Base-by-base conservation (phyloP, 2,113 vertebrate genomes). In the Psilopogon haemacephalus region DNA sequence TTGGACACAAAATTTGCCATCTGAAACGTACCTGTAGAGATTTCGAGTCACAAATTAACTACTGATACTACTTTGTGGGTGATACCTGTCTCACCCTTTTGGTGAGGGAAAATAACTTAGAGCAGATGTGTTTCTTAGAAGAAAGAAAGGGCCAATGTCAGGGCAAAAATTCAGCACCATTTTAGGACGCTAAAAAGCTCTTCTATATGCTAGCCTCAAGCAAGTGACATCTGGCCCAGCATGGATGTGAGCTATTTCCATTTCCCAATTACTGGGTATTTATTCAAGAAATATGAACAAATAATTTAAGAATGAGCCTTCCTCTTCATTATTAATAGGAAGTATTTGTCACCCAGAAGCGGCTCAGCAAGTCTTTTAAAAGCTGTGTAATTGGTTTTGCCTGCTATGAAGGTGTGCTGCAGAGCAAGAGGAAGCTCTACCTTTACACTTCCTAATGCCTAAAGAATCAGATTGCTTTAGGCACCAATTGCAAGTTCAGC, bases 341-440 rank as follows among this genome's bases (percentile, higher is more conserved):
- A 80, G 46, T 4, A 30, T 74, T 80, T 62, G 15, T n/a, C 81
- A 84, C 6, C 14, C 21, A 48, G 50, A 14, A 56, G 38, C 44
- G 38, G 13, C 40, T 89, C 27, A 89, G 46, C 6, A 89, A 72
- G 24, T 38, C 62, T 33, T 90, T 88, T 46, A 2, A 35, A 70
- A 48, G 1, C 32, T 2, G 3, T 33, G 10, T 7, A 35, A 2
- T 1, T 8, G 0, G 7, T 80, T 72, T 40, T 68, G 11, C 24
- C 6, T 3, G 40, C 44, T 18, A 62, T 3, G 27, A 20, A 65
- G 9, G 14, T n/a, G 15, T 40, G 10, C 5, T 70, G 54, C 58
- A 88, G 38, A 92, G n/a, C 27, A 70, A 33, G 15, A 86, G 5
- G 55, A 86, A 59, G 40, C 11, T 8, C 9, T 42, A 70, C 12